These are phyloP conservation scores for Petrosia ficiformis DNA, from an alignment of 37 sponge, comb jelly and placozoan species.

Conservation along the genomic window DNA sequence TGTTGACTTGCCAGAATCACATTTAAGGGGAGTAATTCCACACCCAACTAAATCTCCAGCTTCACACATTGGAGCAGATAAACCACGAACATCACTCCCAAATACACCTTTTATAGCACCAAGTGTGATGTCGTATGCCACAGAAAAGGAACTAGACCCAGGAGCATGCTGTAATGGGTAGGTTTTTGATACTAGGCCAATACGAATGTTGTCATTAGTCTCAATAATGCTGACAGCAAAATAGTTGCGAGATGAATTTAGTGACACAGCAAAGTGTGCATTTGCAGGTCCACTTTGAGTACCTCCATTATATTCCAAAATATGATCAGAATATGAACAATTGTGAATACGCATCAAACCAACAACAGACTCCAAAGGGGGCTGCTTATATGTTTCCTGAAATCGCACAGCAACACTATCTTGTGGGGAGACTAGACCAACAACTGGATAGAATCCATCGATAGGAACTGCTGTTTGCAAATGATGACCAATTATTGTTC, in stretches of 20 bases:
- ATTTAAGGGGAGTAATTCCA: constrained; percentile 14
- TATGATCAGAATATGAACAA: constrained; percentile 59
- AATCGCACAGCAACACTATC: constrained; percentile 43
- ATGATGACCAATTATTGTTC: constrained; percentile 31
- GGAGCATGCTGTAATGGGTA: constrained; percentile 46
- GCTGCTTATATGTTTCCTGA: constrained; percentile 41
- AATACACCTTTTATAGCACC: constrained; percentile 46
- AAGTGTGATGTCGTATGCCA: constrained; percentile 47
- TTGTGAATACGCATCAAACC: constrained; percentile 58
- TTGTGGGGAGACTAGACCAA: constrained; percentile 52
- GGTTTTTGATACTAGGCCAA: constrained; percentile 60
- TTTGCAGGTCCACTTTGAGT: constrained; percentile 24
- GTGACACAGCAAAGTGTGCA: constrained; percentile 55
- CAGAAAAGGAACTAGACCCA: constrained; percentile 42
- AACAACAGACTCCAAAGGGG: constrained; percentile 5
- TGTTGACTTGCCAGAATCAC: constrained; percentile 8
- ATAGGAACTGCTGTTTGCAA: constrained; percentile 29
- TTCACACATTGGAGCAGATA: constrained; percentile 6
- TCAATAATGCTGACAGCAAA: constrained; percentile 49
- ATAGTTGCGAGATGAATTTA: constrained; percentile 23
- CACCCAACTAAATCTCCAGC: constrained; percentile 58
- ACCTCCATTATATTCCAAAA: constrained; percentile 44
- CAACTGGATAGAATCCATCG: constrained; percentile 62
- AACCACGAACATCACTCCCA: constrained; percentile 4
- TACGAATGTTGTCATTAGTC: constrained; percentile 29